These are phyloP conservation scores for Rhinopithecus roxellana DNA, from an alignment of 2,113 vertebrate genomes.

Conservation along the genomic window DNA sequence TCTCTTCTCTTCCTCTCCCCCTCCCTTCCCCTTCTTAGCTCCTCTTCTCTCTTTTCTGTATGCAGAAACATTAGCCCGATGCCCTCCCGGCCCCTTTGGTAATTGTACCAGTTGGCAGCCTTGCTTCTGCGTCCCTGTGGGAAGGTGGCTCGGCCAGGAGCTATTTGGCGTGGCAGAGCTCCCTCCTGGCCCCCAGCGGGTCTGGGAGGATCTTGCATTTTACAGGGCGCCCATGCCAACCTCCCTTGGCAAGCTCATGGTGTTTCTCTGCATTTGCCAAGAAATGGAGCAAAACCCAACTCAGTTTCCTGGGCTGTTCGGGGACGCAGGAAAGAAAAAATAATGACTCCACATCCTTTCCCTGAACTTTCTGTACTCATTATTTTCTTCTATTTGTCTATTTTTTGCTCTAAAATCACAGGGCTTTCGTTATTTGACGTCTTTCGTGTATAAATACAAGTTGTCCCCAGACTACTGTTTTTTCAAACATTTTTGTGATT, in stretches of 20 bases:
- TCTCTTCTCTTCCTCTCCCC: not conserved
- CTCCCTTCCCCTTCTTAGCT: fast-evolving
- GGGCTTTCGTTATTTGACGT: not conserved
- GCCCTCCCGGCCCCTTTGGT: not conserved
- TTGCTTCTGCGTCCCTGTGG: not conserved
- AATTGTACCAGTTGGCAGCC: not conserved
- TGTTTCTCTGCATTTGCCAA: not conserved
- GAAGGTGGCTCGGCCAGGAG: not conserved
- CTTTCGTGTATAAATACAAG: fast-evolving
- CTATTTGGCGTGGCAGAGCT: not conserved
- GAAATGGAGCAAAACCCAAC: not conserved
- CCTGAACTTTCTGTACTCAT: not conserved
- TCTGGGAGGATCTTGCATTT: not conserved
- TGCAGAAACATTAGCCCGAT: not conserved
- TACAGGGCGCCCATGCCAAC: not conserved
- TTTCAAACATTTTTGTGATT: not conserved
- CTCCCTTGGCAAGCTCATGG: not conserved
- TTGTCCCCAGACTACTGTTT: not conserved
- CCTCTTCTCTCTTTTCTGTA: too few species aligned
- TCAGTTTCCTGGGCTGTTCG: not conserved
- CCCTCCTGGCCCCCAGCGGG: not conserved
- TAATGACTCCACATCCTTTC: fast-evolving
- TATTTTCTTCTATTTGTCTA: not conserved
- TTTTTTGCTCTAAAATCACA: not conserved
- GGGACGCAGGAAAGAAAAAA: not conserved